Evolutionary conservation across 2,113 vertebrate genomes (phyloP).

Genomic region (Pseudopipra pipra): DNA sequence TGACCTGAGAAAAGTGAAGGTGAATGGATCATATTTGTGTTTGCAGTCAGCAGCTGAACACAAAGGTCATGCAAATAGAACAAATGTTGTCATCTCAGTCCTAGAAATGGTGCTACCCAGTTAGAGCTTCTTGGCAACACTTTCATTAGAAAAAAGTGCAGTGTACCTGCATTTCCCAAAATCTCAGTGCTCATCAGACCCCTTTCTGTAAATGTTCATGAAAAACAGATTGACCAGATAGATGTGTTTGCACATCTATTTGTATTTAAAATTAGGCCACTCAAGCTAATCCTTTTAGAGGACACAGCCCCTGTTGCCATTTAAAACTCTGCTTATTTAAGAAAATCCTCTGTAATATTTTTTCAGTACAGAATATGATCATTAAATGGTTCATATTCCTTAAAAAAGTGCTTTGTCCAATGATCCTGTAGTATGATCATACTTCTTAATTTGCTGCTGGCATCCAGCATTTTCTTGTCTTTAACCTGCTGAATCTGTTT

Average conservation of each 20-base stretch:
- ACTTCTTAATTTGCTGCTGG: background rate
- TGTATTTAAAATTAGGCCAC: background rate
- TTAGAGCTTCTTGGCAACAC: background rate
- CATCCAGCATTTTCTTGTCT: background rate
- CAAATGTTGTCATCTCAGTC: conserved; percentile 3
- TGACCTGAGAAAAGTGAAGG: conserved; percentile 22
- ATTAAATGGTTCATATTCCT: background rate
- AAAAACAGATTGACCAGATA: background rate
- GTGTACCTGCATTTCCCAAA: background rate
- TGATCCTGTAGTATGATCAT: background rate
- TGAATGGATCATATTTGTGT: background rate
- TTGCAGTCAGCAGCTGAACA: conserved; percentile 12
- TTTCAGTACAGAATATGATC: background rate
- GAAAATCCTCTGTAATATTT: background rate
- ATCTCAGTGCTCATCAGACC: background rate
- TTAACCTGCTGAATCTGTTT: background rate
- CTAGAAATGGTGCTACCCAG: background rate
- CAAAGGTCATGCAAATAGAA: conserved; percentile 51
- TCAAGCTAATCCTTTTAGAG: background rate
- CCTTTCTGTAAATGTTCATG: background rate
- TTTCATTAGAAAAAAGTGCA: background rate
- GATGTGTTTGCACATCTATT: background rate
- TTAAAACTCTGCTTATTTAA: background rate
- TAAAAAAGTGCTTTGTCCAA: background rate
- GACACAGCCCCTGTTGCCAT: background rate